Conservation (phyloP, 2,888 invertebrate genomes). For the Acleris sparsana region DNA sequence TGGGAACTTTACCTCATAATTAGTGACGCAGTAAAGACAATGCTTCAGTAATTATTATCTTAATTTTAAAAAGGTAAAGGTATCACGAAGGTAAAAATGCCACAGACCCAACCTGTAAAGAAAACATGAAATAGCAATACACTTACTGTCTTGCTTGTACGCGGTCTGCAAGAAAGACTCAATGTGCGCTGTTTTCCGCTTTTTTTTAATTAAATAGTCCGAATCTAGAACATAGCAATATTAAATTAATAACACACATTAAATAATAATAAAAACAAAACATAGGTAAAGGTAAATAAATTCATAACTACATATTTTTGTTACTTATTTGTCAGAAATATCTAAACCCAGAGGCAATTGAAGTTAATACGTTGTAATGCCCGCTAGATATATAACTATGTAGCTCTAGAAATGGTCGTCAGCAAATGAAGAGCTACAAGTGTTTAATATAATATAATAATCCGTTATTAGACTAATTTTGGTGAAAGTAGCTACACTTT, state of each 20-base stretch:
- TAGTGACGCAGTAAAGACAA: too few relatives aligned
- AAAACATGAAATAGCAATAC: conserved; percentile 36
- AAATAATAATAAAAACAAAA: conserved; percentile 15
- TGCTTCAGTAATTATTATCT: neutral
- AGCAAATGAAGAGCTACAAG: too few relatives aligned
- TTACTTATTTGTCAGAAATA: too few relatives aligned
- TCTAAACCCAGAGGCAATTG: too few relatives aligned
- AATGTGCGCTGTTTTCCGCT: conserved; percentile 54
- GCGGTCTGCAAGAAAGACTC: conserved; percentile 46
- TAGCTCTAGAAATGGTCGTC: too few relatives aligned
- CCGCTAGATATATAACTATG: too few relatives aligned
- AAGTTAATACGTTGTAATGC: too few relatives aligned
- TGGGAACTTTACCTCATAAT: too few relatives aligned
- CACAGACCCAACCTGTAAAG: conserved; percentile 12
- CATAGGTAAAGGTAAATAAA: neutral
- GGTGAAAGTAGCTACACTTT: too few relatives aligned
- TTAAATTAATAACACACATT: conserved; percentile 40
- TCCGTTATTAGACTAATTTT: too few relatives aligned
- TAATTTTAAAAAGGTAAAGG: neutral
- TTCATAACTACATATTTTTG: too few relatives aligned
- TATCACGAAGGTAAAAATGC: neutral
- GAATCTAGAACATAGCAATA: conserved; percentile 49
- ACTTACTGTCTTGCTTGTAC: conserved; percentile 73
- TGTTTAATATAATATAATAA: too few relatives aligned
- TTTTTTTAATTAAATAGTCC: conserved; percentile 48